Evolutionary conservation across 2,797 vertebrate genomes (phyloP), one percentile per base, ranked within the genome.

Genomic region (Clamator glandarius): DNA sequence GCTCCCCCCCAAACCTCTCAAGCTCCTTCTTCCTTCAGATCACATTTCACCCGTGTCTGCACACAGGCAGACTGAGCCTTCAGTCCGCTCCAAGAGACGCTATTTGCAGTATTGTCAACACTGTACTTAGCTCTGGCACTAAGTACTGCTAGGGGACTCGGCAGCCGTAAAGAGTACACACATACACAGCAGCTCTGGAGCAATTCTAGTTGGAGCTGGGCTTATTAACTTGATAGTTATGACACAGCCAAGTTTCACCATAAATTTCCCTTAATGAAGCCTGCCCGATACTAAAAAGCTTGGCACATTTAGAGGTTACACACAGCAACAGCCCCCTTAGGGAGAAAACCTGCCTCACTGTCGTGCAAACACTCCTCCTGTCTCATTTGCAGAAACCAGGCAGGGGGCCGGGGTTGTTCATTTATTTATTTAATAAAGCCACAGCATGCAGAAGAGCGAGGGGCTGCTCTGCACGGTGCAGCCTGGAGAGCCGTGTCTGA

Each of bases 201-300:
- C 4, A 11, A 68, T 83, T 64, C 36, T 73, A 1, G 0, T 33
- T 24, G 61, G 48, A 92, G 57, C 52, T 1, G 0, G 25, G 25
- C 74, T 88, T 57, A 48, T 4, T 69, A 74, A 8, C 58, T 82
- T 87, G 25, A 1, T 48, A 76, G 74, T 83, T 79, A 85, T 11
- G 23, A 77, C 62, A 44, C 18, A 11, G 79, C 29, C 18, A 7
- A 51, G 46, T 55, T 85, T 54, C 80, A 75, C 82, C 54, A 51
- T 94, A 81, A 83, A 94, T 85, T 89, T 74, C 36, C 57, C 62
- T 46, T 91, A 90, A 85, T 51, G 41, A 93, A 87, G 72, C 75
- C 72, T 35, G 62, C 76, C 48, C 39, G 84, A 89, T 78, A 62
- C 46, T 87, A 64, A 91, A 94, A 92, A 84, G 75, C 72, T 93